Conservation (phyloP, 2,113 vertebrate genomes). For the Atherinomorus stipes region DNA sequence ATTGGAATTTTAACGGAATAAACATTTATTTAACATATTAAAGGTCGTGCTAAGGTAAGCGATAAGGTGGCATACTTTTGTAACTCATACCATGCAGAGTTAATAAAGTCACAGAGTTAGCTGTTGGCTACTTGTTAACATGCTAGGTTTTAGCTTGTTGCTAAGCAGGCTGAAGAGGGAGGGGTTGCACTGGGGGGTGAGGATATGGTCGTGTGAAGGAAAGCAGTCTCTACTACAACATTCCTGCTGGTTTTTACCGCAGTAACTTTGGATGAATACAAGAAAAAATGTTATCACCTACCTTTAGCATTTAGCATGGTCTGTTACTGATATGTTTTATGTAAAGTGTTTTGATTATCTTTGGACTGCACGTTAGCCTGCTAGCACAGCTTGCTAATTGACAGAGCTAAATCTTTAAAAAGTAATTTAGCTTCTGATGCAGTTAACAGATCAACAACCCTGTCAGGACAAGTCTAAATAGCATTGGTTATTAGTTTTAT, state of each 20-base stretch:
- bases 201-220: not conserved
- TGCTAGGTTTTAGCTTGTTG: slow-evolving; percentile 45
- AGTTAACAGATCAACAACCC: not conserved
- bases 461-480: not conserved
- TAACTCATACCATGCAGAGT: slow-evolving; percentile 16
- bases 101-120: slow-evolving; percentile 42
- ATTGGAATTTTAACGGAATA: slow-evolving; percentile 42
- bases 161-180: not conserved
- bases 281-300: not conserved
- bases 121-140: slow-evolving; percentile 49
- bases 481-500: accelerated
- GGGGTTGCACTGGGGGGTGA: too few species aligned
- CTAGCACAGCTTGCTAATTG: slow-evolving; percentile 27
- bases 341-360: not conserved
- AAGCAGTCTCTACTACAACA: not conserved
- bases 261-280: not conserved
- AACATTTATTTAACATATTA: slow-evolving; percentile 30
- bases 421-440: not conserved
- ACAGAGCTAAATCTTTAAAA: not conserved
- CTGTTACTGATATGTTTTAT: not conserved
- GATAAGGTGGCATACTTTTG: not conserved
- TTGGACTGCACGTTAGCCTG: not conserved
- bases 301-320: not conserved
- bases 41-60: slow-evolving; percentile 52
- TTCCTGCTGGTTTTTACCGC: not conserved